Evolutionary conservation across 2,113 vertebrate genomes (phyloP).

Genomic region (Thunnus maccoyii): DNA sequence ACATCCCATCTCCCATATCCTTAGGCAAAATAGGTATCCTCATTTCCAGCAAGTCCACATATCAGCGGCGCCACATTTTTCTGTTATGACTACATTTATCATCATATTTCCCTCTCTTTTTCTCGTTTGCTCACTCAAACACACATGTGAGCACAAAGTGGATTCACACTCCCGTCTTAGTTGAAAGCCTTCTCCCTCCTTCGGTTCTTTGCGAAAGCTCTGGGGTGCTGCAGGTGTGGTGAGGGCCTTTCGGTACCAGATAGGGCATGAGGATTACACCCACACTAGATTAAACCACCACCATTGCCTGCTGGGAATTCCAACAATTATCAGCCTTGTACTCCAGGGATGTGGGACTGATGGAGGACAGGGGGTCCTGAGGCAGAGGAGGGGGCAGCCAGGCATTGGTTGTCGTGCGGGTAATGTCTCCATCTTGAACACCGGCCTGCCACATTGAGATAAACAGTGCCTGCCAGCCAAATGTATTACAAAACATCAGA

Average conservation of each 20-base stretch:
- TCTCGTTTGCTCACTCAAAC: conserved; percentile 26
- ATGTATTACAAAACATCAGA: conserved; percentile 67
- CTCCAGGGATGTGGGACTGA: conserved; percentile 70
- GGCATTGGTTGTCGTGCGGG: conserved; percentile 49
- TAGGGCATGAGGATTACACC: conserved; percentile 82
- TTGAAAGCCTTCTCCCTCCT: conserved; percentile 64
- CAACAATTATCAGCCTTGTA: conserved; percentile 82
- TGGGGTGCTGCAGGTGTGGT: conserved; percentile 73
- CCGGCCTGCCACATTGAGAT: conserved; percentile 81
- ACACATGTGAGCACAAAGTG: conserved; percentile 29
- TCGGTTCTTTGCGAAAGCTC: conserved; percentile 57
- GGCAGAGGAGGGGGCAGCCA: conserved; percentile 57
- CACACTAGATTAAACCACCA: conserved; percentile 82
- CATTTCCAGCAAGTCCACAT: conserved; percentile 40
- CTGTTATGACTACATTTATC: conserved; percentile 28
- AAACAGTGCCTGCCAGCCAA: conserved; percentile 77
- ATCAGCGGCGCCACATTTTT: conserved; percentile 19
- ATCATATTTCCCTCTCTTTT: background rate
- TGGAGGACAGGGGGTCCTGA: conserved; percentile 60
- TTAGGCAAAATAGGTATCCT: conserved; percentile 56
- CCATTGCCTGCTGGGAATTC: conserved; percentile 82
- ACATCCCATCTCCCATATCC: conserved; percentile 66
- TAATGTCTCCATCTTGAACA: conserved; percentile 73
- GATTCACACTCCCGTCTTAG: conserved; percentile 52
- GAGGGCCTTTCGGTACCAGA: conserved; percentile 77